These are phyloP conservation scores for Tangara arthus DNA, from an alignment of 2,797 vertebrate species.

Conservation along the genomic window DNA sequence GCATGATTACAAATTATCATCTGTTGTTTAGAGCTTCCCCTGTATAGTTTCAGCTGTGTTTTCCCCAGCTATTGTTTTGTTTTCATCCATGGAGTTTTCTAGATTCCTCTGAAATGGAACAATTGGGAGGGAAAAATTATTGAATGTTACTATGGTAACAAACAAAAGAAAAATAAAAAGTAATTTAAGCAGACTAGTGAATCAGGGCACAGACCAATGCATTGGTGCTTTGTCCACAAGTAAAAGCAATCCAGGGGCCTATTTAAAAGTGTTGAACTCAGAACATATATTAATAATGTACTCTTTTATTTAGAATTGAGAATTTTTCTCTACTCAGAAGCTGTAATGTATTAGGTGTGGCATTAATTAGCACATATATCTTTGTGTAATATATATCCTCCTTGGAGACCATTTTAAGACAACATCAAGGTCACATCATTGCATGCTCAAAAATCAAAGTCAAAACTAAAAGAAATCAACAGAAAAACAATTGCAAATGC, in stretches of 20 bases:
- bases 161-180: neutral
- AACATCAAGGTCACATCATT: neutral
- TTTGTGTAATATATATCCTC: neutral
- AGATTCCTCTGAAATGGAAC: constrained; percentile 2
- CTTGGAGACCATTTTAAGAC: neutral
- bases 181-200: neutral
- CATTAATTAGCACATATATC: neutral
- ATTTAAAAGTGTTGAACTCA: neutral
- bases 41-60: neutral
- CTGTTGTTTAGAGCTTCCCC: constrained; percentile 16
- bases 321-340: neutral
- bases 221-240: neutral
- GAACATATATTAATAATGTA: neutral
- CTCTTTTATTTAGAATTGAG: neutral
- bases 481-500: neutral
- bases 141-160: constrained; percentile 14
- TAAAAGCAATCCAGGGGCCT: neutral
- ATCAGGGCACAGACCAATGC: neutral
- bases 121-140: neutral
- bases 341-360: neutral
- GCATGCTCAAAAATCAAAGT: neutral
- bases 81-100: constrained; percentile 1
- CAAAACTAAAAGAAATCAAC: neutral
- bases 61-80: neutral
- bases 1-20: neutral